A percentile compares a stretch with the other conserved stretches of the same genome.
These are phyloP conservation scores for Cercopithecus neglectus DNA, from an alignment of 2,797 vertebrate species.

Conservation along the genomic window DNA sequence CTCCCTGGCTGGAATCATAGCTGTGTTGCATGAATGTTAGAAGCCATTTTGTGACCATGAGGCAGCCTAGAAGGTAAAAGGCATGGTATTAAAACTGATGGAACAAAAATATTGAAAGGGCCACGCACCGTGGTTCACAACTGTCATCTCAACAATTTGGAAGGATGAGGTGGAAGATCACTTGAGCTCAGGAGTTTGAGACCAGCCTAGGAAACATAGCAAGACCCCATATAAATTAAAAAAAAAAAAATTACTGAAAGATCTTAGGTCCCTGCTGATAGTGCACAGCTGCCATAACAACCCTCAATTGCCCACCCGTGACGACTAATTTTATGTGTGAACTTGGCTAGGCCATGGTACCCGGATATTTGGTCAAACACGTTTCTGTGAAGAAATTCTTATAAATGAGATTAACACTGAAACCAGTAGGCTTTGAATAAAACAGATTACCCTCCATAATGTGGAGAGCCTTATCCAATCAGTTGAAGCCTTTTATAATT, in stretches of 20 bases:
- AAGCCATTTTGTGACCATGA: not conserved
- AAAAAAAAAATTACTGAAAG: not conserved
- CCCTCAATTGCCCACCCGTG: fast-evolving
- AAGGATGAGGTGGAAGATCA: not conserved
- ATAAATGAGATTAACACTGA: not conserved
- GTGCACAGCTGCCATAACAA: not conserved
- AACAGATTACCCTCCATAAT: not conserved
- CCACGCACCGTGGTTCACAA: not conserved
- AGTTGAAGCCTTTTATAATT: not conserved
- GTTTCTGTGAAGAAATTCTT: not conserved
- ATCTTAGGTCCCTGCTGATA: not conserved
- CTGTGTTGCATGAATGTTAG: not conserved
- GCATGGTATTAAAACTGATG: not conserved
- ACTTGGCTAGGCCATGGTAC: not conserved
- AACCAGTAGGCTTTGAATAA: not conserved
- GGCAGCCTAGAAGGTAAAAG: not conserved
- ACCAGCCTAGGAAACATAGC: not conserved
- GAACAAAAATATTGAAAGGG: not conserved
- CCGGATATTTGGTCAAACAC: not conserved
- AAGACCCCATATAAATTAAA: not conserved
- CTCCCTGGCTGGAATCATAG: not conserved
- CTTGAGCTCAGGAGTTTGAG: not conserved
- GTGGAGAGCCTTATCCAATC: not conserved
- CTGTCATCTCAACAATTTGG: not conserved
- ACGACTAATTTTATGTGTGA: not conserved